Evolutionary conservation across 92 coral and sea anemone species (phyloP).

Genomic region (Muricea muricata): DNA sequence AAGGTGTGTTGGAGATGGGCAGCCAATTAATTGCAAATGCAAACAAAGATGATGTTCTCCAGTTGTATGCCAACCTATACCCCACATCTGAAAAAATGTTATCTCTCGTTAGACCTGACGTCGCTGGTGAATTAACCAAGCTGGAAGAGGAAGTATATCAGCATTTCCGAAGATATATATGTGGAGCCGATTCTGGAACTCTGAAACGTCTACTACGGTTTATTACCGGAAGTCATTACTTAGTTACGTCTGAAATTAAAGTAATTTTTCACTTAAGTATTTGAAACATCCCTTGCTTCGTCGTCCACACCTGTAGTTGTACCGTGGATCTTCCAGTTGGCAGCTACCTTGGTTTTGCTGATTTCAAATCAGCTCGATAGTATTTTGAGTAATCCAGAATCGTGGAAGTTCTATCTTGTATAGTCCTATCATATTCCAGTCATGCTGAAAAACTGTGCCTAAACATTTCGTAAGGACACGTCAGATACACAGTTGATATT

Average conservation of each 20-base stretch:
- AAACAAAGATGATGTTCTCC: not conserved
- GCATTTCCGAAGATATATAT: not conserved
- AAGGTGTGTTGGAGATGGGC: constrained; percentile 2
- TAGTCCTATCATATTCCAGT: no score
- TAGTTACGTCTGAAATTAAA: not conserved
- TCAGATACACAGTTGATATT: no score
- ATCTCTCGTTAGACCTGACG: not conserved
- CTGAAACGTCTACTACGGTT: constrained; percentile 26
- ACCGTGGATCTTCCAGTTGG: constrained; percentile 7
- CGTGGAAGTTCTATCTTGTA: not conserved
- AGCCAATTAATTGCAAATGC: not conserved
- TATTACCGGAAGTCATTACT: not conserved
- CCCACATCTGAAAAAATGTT: not conserved
- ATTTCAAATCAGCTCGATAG: constrained; percentile 1
- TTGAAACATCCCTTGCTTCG: not conserved
- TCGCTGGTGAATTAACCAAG: not conserved
- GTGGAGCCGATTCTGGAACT: not conserved
- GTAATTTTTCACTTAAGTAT: no score
- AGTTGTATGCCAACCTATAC: not conserved
- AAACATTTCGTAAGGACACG: no score
- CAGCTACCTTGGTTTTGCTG: not conserved
- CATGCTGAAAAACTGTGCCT: no score
- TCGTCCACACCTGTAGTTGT: not conserved
- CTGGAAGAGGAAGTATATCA: not conserved
- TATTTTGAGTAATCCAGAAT: no score